Evolutionary conservation across 2,888 invertebrate species (phyloP), one percentile per base, ranked within the genome.

Genomic region (Megastigmus dorsalis): DNA sequence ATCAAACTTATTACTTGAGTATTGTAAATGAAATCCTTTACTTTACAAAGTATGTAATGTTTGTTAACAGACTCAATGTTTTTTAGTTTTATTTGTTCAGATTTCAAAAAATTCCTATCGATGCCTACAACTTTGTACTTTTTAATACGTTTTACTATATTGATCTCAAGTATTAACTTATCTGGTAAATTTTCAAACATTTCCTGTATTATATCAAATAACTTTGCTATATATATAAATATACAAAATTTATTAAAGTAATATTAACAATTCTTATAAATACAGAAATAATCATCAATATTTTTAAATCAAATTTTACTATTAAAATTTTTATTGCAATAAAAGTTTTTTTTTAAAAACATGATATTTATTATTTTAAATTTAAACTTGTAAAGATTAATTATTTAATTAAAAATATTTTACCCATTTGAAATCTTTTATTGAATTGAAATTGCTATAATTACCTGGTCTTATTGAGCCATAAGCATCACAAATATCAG

Each of bases 401-500:
- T n/a, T n/a, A n/a, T n/a, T n/a, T n/a, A n/a, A n/a, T n/a, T n/a
- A n/a, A n/a, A n/a, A n/a, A n/a, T n/a, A n/a, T n/a, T n/a, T n/a
- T n/a, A n/a, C n/a, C n/a, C n/a, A n/a, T n/a, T n/a, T n/a, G n/a
- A n/a, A n/a, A n/a, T n/a, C n/a, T n/a, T n/a, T n/a, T n/a, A n/a
- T n/a, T n/a, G n/a, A n/a, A n/a, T n/a, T n/a, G n/a, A n/a, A n/a
- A n/a, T n/a, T n/a, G 10, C 6, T 10, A 9, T 18, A 30, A 13
- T 10, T 45, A 74, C 74, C 63, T 41, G 15, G 68, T 59, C 7
- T 50, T 52, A 74, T 59, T 5, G 74, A 74, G 20, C 69, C 62
- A 59, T 57, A 74, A 5, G 74, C 74, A 69, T 74, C 50, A 41
- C 0, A 18, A 23, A 74, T 74, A 63, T 74, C 74, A 4, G 63